Conservation (phyloP, 2,888 invertebrate genomes). For the Hemithea aestivaria region DNA sequence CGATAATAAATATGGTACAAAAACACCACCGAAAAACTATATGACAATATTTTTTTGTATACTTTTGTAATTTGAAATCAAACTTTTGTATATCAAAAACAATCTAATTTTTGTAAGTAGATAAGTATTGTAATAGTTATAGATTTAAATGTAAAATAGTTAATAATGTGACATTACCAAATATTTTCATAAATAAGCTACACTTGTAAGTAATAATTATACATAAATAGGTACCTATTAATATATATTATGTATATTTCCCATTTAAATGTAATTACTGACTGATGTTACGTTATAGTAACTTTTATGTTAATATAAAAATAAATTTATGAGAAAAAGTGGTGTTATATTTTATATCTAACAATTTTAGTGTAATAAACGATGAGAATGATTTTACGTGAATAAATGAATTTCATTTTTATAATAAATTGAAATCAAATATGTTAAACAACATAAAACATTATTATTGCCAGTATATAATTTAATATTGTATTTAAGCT, state of each 20-base stretch:
- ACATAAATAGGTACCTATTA: conserved; percentile 5
- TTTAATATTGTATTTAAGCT: too few relatives aligned
- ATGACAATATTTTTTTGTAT: too few relatives aligned
- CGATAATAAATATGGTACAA: too few relatives aligned
- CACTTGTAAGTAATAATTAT: conserved; percentile 4
- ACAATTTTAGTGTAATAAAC: too few relatives aligned
- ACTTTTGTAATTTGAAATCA: too few relatives aligned
- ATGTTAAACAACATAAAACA: too few relatives aligned
- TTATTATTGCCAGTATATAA: too few relatives aligned
- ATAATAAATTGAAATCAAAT: too few relatives aligned
- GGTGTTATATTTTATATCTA: not conserved
- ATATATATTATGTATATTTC: conserved; percentile 1
- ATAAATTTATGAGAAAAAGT: conserved; percentile 1
- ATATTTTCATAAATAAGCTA: conserved; percentile 5
- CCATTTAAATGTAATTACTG: not conserved
- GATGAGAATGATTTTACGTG: too few relatives aligned
- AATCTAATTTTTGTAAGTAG: not conserved
- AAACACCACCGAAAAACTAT: too few relatives aligned
- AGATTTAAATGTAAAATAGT: not conserved
- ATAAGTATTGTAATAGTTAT: conserved; percentile 1
- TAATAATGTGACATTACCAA: conserved; percentile 13
- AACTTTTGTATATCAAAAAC: not conserved
- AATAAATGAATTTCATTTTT: too few relatives aligned
- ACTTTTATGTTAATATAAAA: conserved; percentile 5
- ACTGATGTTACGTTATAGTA: conserved; percentile 35